Percentiles rank a stretch among this genome's conserved stretches.
These are phyloP conservation scores for Cataglyphis cursor DNA, from an alignment of 2,888 invertebrate species.

Conservation along the genomic window DNA sequence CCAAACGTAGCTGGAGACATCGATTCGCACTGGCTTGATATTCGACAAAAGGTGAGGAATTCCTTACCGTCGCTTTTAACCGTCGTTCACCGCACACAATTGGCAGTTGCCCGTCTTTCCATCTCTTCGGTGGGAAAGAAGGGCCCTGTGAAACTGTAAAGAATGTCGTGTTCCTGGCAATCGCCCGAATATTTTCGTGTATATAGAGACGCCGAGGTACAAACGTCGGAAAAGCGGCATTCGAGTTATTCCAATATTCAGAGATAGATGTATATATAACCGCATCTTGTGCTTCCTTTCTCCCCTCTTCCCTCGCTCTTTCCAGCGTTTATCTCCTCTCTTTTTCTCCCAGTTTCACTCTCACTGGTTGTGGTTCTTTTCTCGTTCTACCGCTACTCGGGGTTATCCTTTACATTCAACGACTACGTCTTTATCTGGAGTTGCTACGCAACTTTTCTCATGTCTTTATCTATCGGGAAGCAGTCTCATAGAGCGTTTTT, in stretches of 20 bases:
- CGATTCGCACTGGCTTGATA: slow-evolving; percentile 68
- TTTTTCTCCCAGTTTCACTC: background rate
- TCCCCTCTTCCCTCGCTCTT: slow-evolving; percentile 3
- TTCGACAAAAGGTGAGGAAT: slow-evolving; percentile 78
- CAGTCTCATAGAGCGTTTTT: slow-evolving; percentile 75
- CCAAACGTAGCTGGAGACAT: slow-evolving; percentile 70
- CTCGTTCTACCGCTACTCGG: slow-evolving; percentile 34
- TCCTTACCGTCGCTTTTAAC: slow-evolving; percentile 70
- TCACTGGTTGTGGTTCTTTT: slow-evolving; percentile 17
- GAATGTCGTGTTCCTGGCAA: slow-evolving; percentile 83
- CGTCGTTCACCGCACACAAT: slow-evolving; percentile 27
- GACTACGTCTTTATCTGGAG: slow-evolving; percentile 28
- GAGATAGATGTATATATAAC: slow-evolving; percentile 80
- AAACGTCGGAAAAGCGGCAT: slow-evolving; percentile 77
- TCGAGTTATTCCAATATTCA: slow-evolving; percentile 84
- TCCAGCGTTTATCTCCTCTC: slow-evolving; percentile 36
- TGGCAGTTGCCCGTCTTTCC: slow-evolving; percentile 19
- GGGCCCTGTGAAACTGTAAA: slow-evolving; percentile 69
- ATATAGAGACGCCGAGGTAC: slow-evolving; percentile 65
- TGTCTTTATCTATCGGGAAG: slow-evolving; percentile 62
- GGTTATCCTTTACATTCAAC: slow-evolving; percentile 33
- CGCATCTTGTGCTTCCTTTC: slow-evolving; percentile 35
- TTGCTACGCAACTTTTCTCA: slow-evolving; percentile 39
- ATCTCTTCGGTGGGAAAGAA: slow-evolving; percentile 54
- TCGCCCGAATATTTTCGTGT: slow-evolving; percentile 77